Conservation (phyloP, 1,140 invertebrate species). For the Tenebrio molitor region DNA sequence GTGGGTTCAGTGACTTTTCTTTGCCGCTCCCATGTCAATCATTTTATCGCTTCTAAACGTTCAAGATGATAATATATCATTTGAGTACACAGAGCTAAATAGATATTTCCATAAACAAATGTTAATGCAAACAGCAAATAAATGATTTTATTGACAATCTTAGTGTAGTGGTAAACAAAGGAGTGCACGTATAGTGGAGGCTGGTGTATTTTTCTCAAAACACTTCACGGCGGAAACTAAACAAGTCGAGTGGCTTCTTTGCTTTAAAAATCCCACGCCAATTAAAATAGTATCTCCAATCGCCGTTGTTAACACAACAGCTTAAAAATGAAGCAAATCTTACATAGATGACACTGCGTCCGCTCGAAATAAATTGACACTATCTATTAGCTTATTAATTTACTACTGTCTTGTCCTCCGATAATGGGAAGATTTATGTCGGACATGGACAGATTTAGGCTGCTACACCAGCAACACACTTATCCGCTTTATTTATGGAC, state of each 20-base stretch:
- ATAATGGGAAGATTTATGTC: slow-evolving; percentile 45
- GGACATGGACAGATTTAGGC: slow-evolving; percentile 40
- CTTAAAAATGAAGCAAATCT: slow-evolving; percentile 38
- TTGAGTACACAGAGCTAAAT: slow-evolving; percentile 12
- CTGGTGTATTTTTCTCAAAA: slow-evolving; percentile 32
- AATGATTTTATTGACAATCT: slow-evolving; percentile 29
- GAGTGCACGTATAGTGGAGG: neutral
- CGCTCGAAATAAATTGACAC: slow-evolving; percentile 35
- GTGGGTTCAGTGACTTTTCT: slow-evolving; percentile 6
- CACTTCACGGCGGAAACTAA: slow-evolving; percentile 32
- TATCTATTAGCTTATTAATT: slow-evolving; percentile 45
- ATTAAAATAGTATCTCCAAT: slow-evolving; percentile 42
- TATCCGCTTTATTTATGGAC: slow-evolving; percentile 32
- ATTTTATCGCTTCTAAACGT: slow-evolving; percentile 28
- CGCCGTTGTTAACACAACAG: slow-evolving; percentile 24
- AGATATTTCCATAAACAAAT: slow-evolving; percentile 19
- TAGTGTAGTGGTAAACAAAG: slow-evolving; percentile 24
- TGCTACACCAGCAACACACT: slow-evolving; percentile 35
- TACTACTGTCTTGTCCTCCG: slow-evolving; percentile 43
- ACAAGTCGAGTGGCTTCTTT: slow-evolving; percentile 34
- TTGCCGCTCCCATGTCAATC: slow-evolving; percentile 28
- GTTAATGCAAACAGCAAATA: slow-evolving; percentile 37
- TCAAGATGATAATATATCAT: slow-evolving; percentile 19
- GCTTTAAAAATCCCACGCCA: slow-evolving; percentile 43
- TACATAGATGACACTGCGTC: slow-evolving; percentile 30